Base-by-base conservation (phyloP, 2,888 invertebrate species). In the Aricia artaxerxes region DNA sequence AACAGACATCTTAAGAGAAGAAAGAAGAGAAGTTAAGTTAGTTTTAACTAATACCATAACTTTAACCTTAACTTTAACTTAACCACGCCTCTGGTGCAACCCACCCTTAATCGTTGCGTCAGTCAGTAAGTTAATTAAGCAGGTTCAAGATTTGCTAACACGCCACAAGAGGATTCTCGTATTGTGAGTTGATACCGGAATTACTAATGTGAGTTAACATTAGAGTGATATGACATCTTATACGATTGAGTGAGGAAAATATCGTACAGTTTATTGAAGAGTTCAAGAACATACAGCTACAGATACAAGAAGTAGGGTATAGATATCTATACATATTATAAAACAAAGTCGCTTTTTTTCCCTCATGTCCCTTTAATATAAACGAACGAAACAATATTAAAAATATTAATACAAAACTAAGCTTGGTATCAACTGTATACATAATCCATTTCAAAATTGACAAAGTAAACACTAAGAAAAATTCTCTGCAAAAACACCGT, bases 41-140 rank as follows among this genome's bases (percentile, higher is more conserved):
- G 24, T 24, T 0, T 24, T 24, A 24, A 24, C 24, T 24, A 24
- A 24, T 24, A 24, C 24, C 24, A 24, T 24, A 24, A 24, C 24
- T 24, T 24, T 24, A 24, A 24, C 24, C 24, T 24, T 24, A 24
- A 24, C 24, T 24, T 24, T 24, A 24, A 24, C 24, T 24, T 24
- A 24, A 24, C 24, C 24, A 24, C 24, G 24, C 24, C 24, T 24
- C 24, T 24, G 24, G 24, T 24, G 24, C 24, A 24, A 24, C 24
- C 24, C 24, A 24, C 24, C 24, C 24, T 24, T 24, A 24, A 24
- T 24, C 24, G 73, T 44, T 44, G 44, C 24, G 73, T 44, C 73
- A 73, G 44, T 44, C 73, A n/a, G 13, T 73, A 44, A 73, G 31
- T n/a, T 73, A 73, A 44, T 73, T 73, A 44, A n/a, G 44, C n/a